A percentile compares a stretch with the other conserved stretches of the same genome.
These are phyloP conservation scores for Notarius lentiginosus DNA, from an alignment of 2,113 vertebrate species.

Conservation along the genomic window DNA sequence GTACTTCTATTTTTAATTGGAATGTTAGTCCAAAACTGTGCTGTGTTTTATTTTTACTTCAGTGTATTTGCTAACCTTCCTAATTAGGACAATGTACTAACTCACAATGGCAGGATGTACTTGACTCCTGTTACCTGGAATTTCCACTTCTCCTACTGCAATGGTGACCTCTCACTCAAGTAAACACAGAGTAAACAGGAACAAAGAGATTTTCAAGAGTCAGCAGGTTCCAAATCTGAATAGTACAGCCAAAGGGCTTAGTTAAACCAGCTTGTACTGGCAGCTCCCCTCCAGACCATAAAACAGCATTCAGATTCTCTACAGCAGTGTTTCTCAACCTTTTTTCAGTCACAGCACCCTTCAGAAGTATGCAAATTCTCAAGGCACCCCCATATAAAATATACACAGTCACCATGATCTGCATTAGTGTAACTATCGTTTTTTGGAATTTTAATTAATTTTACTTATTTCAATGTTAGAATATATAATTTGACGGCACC, in stretches of 20 bases:
- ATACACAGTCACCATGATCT: no score
- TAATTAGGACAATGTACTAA: constrained; percentile 15
- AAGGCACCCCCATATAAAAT: no score
- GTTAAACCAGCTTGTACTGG: constrained; percentile 67
- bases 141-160: background rate
- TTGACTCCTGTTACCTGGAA: constrained; percentile 40
- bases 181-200: constrained; percentile 56
- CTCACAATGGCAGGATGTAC: constrained; percentile 39
- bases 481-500: no score
- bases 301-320: constrained; percentile 17
- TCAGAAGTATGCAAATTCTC: no score
- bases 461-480: no score
- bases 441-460: no score
- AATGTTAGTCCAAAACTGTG: background rate
- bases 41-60: background rate
- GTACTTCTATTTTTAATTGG: background rate
- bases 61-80: constrained; percentile 43
- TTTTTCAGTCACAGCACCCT: no score
- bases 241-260: constrained; percentile 60
- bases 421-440: no score
- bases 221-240: constrained; percentile 67
- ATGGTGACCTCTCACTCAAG: constrained; percentile 16
- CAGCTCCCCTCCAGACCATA: constrained; percentile 22
- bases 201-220: constrained; percentile 62
- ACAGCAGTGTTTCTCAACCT: no score